Evolutionary conservation across 2,888 invertebrate species (phyloP).

Genomic region (Elmis aenea): DNA sequence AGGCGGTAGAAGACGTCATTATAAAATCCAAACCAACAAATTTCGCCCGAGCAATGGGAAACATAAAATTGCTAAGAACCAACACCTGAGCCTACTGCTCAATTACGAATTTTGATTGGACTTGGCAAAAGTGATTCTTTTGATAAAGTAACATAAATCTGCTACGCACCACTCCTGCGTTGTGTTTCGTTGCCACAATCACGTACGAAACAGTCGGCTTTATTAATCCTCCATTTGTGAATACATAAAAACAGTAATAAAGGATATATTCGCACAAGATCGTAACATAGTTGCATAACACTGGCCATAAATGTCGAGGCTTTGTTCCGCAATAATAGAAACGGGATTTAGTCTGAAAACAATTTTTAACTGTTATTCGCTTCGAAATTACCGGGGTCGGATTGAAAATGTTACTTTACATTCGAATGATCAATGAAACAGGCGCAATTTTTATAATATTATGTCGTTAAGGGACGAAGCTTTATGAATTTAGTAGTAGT

Average conservation of each 20-base stretch:
- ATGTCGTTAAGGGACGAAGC: too few species aligned
- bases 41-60: conserved; percentile 22
- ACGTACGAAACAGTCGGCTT: conserved; percentile 26
- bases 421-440: too few species aligned
- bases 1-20: too few species aligned
- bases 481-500: too few species aligned
- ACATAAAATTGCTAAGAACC: conserved; percentile 25
- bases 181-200: conserved; percentile 9
- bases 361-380: conserved; percentile 18
- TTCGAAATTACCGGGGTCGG: conserved; percentile 13
- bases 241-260: conserved; percentile 19
- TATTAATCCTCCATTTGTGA: too few species aligned
- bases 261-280: conserved; percentile 12
- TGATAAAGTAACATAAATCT: conserved; percentile 13
- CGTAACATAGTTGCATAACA: conserved; percentile 20
- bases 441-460: too few species aligned
- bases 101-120: conserved; percentile 20
- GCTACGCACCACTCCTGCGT: conserved; percentile 9
- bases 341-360: conserved; percentile 17
- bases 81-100: conserved; percentile 25
- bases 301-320: conserved; percentile 17
- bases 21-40: conserved; percentile 10
- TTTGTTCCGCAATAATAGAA: conserved; percentile 19
- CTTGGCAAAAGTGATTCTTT: conserved; percentile 11
- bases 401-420: conserved; percentile 16